Base-by-base conservation (phyloP, 2,113 vertebrate species). In the Engystomops pustulosus region DNA sequence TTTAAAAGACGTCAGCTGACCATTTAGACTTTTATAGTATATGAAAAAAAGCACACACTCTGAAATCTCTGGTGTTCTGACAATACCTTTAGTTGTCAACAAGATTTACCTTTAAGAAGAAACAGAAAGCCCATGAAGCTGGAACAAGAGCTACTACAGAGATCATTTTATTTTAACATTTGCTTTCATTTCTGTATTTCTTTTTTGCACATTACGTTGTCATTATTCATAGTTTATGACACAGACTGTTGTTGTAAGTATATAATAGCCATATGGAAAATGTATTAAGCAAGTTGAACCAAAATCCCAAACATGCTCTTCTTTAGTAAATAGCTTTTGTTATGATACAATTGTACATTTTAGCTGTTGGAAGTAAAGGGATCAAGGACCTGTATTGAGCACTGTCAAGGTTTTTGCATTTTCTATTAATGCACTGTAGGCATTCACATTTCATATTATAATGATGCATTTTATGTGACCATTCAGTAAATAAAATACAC, bases 391-490 rank as follows among this genome's bases (percentile, higher is more conserved):
- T 7, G 18, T 2, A 53, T 34, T 12, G 10, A 27, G 55, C 2
- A 12, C 14, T 30, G 10, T 30, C 15, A 4, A 32, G 58, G 4
- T 30, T 17, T 8, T 30, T 6, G 12, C 15, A 34, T 65, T 18
- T 67, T 67, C 6, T 67, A 36, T 34, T 34, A 7, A 32, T 32
- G 8, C 17, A 3, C 7, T 58, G n/a, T 25, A n/a, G 41, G n/a
- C 25, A 15, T 71, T 45, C 17, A 45, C 69, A 47, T 20, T 41
- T 4, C 12, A 71, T 45, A 12, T 20, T 11, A 38, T 41, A 70
- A 70, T 38, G 30, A n/a, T n/a, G 12, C 47, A 4, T 77, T 75
- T 77, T 77, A 77, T 38, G 34, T 30, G 20, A 77, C 15, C 18
- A 23, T 77, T 38, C 36, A 36, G 2, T 53, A 34, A 34, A 36